phyloP scores from a whole-genome alignment of 2,888 invertebrate species.

The Chesias legatella region DNA sequence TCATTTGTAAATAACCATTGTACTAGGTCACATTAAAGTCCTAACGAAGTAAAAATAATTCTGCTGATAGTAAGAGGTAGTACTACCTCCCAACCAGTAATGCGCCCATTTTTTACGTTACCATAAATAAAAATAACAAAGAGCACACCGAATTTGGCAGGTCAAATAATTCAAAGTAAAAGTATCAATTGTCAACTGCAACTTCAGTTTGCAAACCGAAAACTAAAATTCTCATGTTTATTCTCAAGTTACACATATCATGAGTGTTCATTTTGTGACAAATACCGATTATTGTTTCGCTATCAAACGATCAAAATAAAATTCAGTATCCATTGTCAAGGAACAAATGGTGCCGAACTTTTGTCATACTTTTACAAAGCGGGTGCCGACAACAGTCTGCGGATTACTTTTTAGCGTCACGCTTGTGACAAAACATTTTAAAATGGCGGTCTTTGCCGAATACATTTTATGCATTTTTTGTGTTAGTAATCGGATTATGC shows the following conservation, averaged over 20 bases:
- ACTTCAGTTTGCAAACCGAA: no score
- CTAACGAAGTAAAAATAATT: no score
- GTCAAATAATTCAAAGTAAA: no score
- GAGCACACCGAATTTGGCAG: no score
- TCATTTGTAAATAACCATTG: no score
- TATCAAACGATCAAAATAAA: conserved; percentile 72
- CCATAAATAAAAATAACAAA: background rate
- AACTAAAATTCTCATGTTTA: conserved; percentile 27
- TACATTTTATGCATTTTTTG: conserved; percentile 30
- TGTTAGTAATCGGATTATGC: conserved; percentile 38
- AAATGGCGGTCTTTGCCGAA: conserved; percentile 48
- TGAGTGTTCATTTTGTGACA: conserved; percentile 53
- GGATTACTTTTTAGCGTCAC: conserved; percentile 23
- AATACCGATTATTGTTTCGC: conserved; percentile 56
- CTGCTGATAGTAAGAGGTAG: no score
- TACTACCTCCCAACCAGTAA: no score
- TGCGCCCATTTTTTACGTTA: no score
- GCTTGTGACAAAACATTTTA: conserved; percentile 50
- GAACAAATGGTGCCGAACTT: conserved; percentile 55
- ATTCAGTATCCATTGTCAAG: conserved; percentile 48
- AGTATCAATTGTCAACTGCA: no score
- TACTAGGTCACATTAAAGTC: no score
- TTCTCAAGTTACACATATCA: no score
- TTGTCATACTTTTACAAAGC: conserved; percentile 53
- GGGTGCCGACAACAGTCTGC: conserved; percentile 36